A percentile compares a stretch with the other conserved stretches of the same genome.
These are phyloP conservation scores for Hydractinia echinata DNA, from an alignment of 30 jellyfish, hydroid and myxozoan genomes.

Conservation along the genomic window DNA sequence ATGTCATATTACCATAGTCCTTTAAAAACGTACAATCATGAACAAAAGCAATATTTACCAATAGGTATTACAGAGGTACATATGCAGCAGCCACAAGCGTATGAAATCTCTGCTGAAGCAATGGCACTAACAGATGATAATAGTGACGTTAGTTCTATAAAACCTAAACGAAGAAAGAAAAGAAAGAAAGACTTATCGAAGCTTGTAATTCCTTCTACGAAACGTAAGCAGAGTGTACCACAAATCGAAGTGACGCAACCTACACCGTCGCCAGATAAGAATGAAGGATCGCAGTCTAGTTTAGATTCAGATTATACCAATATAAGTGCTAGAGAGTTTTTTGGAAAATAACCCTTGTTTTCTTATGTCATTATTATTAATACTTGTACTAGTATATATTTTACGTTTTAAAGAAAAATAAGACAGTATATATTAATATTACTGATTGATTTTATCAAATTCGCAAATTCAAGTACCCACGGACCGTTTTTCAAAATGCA, in stretches of 20 bases:
- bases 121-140: neutral
- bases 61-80: neutral
- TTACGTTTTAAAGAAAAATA: too few relatives aligned
- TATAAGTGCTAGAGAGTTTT: neutral
- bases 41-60: neutral
- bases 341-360: neutral
- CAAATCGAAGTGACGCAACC: too few relatives aligned
- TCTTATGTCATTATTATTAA: neutral
- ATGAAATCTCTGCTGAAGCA: neutral
- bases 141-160: neutral
- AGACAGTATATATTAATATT: too few relatives aligned
- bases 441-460: too few relatives aligned
- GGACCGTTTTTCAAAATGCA: too few relatives aligned
- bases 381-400: too few relatives aligned
- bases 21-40: neutral
- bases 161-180: neutral
- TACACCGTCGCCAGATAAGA: too few relatives aligned
- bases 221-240: neutral
- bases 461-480: too few relatives aligned
- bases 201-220: neutral
- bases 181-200: neutral
- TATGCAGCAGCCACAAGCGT: neutral
- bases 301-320: neutral
- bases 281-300: neutral
- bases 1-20: constrained; percentile 3